phyloP scores from a whole-genome alignment of 2,888 invertebrate genomes.

The Aspidiotus destructor region DNA sequence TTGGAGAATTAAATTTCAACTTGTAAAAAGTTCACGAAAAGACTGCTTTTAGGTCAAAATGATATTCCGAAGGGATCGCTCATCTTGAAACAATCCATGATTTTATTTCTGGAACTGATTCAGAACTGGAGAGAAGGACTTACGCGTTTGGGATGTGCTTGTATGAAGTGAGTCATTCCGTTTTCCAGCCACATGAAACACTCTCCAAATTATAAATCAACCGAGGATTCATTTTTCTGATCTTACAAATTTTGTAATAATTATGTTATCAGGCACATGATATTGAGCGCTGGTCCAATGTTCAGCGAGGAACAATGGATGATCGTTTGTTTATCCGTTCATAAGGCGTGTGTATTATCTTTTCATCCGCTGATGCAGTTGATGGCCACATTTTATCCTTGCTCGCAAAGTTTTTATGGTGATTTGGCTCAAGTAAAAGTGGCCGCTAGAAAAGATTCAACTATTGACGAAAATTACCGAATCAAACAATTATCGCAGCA shows the following conservation, averaged over 20 bases:
- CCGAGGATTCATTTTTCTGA: background rate
- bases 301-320: conserved; percentile 78
- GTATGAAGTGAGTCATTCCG: conserved; percentile 51
- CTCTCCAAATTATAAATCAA: background rate
- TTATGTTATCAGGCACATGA: conserved; percentile 55
- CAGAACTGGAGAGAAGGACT: conserved; percentile 83
- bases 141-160: conserved; percentile 83
- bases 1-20: background rate
- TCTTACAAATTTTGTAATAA: too few relatives aligned
- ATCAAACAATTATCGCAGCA: conserved; percentile 82
- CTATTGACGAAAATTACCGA: conserved; percentile 70
- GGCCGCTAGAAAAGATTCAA: conserved; percentile 79
- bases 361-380: conserved; percentile 78
- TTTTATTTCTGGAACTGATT: conserved; percentile 81
- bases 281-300: conserved; percentile 72
- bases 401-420: conserved; percentile 90
- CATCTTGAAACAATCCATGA: conserved; percentile 72
- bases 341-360: conserved; percentile 75
- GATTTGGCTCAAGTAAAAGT: conserved; percentile 87
- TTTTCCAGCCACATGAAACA: background rate
- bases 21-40: background rate
- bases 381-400: conserved; percentile 78
- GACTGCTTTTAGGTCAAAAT: conserved; percentile 34
- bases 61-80: conserved; percentile 48
- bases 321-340: conserved; percentile 68